Evolutionary conservation across 2,888 invertebrate genomes (phyloP).

Genomic region (Eremobia ochroleuca): DNA sequence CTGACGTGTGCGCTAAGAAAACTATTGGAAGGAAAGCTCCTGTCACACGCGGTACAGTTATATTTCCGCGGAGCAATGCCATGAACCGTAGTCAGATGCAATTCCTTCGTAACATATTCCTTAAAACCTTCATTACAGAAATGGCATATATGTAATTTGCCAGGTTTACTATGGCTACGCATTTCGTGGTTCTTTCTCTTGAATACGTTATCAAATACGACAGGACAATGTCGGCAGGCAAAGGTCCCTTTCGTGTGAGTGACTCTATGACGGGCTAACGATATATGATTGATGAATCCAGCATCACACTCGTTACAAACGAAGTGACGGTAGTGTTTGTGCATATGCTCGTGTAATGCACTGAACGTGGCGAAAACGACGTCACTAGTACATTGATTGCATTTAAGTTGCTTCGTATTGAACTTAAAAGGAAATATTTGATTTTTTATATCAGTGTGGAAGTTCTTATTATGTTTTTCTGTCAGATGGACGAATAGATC

Average conservation of each 20-base stretch:
- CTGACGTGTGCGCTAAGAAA: constrained; percentile 47
- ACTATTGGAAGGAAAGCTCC: constrained; percentile 40
- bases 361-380: constrained; percentile 64
- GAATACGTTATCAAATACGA: constrained; percentile 82
- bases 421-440: constrained; percentile 70
- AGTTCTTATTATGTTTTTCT: constrained; percentile 46
- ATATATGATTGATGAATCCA: constrained; percentile 74
- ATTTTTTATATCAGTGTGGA: constrained; percentile 65
- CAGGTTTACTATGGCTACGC: constrained; percentile 73
- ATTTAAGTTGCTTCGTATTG: constrained; percentile 46
- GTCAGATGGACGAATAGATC: constrained; percentile 56
- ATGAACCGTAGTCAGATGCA: constrained; percentile 67
- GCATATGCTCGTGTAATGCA: constrained; percentile 74
- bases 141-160: constrained; percentile 67
- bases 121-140: constrained; percentile 74
- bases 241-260: constrained; percentile 75
- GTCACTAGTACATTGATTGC: constrained; percentile 57
- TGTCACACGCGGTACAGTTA: constrained; percentile 56
- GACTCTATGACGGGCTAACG: constrained; percentile 70
- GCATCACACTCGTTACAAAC: constrained; percentile 77
- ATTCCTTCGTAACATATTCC: constrained; percentile 65
- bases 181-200: constrained; percentile 83
- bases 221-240: constrained; percentile 78
- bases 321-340: constrained; percentile 79
- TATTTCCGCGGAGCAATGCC: constrained; percentile 15